phyloP scores from a whole-genome alignment of 2,888 invertebrate genomes.

The Bimastos eiseni region DNA sequence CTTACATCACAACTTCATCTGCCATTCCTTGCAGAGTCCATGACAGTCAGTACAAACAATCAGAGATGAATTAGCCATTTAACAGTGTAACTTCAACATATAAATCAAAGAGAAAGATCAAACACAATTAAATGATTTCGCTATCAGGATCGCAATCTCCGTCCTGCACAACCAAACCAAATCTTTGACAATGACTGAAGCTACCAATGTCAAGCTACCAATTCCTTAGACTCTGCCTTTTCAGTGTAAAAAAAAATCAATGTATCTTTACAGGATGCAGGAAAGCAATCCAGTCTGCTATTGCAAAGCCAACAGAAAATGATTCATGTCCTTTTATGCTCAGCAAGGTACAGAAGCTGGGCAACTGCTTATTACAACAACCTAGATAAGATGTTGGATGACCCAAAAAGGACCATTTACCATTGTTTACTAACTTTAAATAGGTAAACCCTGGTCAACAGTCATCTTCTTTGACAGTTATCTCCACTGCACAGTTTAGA shows the following conservation, averaged over 20 bases:
- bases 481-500: neutral
- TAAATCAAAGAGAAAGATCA: too few relatives aligned
- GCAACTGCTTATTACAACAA: neutral
- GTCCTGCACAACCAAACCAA: too few relatives aligned
- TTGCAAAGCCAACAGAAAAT: neutral
- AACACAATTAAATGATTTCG: too few relatives aligned
- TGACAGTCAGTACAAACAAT: neutral
- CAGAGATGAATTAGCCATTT: neutral
- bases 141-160: too few relatives aligned
- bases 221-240: neutral
- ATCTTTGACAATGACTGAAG: too few relatives aligned
- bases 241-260: neutral
- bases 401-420: neutral
- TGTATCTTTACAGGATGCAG: neutral
- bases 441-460: neutral
- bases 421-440: neutral
- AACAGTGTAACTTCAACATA: too few relatives aligned
- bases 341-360: neutral
- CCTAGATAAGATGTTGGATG: neutral
- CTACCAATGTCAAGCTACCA: too few relatives aligned
- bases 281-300: neutral
- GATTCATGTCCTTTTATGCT: neutral
- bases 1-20: neutral
- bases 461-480: neutral
- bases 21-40: neutral